Conservation (phyloP, 2,113 vertebrate genomes). For the Bujurquina vittata region DNA sequence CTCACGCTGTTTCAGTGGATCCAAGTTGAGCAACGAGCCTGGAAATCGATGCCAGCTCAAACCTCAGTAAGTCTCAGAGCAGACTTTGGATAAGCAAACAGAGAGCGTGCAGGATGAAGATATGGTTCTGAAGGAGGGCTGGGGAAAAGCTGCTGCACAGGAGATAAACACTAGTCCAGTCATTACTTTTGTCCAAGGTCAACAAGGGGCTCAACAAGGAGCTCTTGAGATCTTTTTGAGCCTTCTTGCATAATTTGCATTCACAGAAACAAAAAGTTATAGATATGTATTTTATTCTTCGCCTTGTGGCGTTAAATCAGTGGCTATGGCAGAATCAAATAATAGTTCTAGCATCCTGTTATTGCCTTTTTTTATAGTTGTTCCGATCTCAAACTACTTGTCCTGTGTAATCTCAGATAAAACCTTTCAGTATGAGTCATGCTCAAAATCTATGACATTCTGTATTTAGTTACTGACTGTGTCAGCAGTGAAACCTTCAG, state of each 20-base stretch:
- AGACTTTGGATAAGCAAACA: conserved; percentile 64
- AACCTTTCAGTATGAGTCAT: conserved; percentile 35
- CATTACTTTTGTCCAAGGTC: conserved; percentile 66
- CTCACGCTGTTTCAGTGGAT: conserved; percentile 20
- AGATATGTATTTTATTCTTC: not conserved
- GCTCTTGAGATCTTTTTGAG: conserved; percentile 35
- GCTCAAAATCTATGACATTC: conserved; percentile 5
- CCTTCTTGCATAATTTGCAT: conserved; percentile 32
- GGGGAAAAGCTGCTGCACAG: conserved; percentile 66
- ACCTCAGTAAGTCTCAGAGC: conserved; percentile 44
- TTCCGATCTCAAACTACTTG: conserved; percentile 10
- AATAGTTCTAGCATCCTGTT: not conserved
- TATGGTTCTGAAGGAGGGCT: conserved; percentile 60
- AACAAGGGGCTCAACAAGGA: conserved; percentile 57
- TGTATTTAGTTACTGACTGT: conserved; percentile 27
- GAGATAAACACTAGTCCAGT: conserved; percentile 68
- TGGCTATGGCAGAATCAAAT: not conserved
- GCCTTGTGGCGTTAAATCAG: not conserved
- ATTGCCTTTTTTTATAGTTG: conserved; percentile 5
- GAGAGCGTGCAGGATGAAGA: conserved; percentile 69
- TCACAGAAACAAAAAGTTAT: not conserved
- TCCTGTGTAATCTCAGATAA: conserved; percentile 17
- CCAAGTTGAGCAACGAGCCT: conserved; percentile 45
- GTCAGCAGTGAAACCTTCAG: conserved; percentile 21
- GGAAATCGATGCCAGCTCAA: conserved; percentile 45